Evolutionary conservation across 2,113 vertebrate species (phyloP), one percentile per base, ranked within the genome.

Genomic region (Suricata suricatta): DNA sequence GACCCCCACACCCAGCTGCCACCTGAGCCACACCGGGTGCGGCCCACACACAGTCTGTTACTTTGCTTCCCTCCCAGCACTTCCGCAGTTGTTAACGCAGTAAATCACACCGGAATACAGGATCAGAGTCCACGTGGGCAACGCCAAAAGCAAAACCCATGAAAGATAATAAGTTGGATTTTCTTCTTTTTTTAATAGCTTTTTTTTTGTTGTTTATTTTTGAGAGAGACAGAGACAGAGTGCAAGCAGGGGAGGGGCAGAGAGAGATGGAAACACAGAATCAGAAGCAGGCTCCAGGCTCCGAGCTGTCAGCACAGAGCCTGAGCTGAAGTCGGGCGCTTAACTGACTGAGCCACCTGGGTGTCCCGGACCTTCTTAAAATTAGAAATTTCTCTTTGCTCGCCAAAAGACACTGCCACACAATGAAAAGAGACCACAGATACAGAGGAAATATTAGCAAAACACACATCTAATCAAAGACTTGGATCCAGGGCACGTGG

Each of bases 21-120:
- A 63, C 33, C 8, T 16, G 11, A 15, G 17, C 21, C 5, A 29
- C 3, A 21, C 0, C 9, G 3, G 33, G 5, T 17, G 17, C 0
- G 5, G 19, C 57, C 69, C 6, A 54, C 35, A 35, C 27, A 38
- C 63, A 47, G 27, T 13, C 9, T 3, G 0, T 13, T 15, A 15
- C 14, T 38, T n/a, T 19, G 33, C 54, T 57, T 64, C 57, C 52
- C 63, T 50, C 57, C 68, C 38, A 9, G 76, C 31, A 23, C 41
- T 50, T 31, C 52, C 13, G 19, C 19, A 31, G 12, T 1, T 31
- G 21, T 50, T 71, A 77, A 64, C 72, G n/a, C 52, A 6, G 71
- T 31, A 38, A 50, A 57, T 1, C 10, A 19, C 47, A 87, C 31
- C 54, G 47, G 47, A 52, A 76, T 17, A 41, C 0, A 29, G 35